Evolutionary conservation across 1,140 invertebrate genomes (phyloP).

Genomic region (Phthorimaea operculella): DNA sequence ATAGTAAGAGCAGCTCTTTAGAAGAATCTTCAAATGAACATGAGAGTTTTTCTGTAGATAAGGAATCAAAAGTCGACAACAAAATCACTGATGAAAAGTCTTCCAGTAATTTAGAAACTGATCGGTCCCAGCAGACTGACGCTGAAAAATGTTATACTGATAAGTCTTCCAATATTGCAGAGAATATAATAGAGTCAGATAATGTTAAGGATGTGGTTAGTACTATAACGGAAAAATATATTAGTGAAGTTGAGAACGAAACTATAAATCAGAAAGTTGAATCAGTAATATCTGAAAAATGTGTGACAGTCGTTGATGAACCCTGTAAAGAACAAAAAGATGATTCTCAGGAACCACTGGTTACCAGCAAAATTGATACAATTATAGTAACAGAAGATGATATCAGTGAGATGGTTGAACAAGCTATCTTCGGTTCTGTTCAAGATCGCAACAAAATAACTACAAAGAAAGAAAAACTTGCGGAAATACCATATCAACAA

Average conservation of each 20-base stretch:
- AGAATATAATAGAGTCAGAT: neutral
- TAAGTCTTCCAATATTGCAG: neutral
- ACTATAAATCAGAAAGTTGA: neutral
- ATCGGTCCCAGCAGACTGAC: neutral
- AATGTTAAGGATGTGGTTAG: neutral
- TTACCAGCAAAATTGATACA: too few species aligned
- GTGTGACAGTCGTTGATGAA: neutral
- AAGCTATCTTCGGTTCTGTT: slow-evolving; percentile 63
- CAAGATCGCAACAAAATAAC: slow-evolving; percentile 46
- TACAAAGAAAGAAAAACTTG: slow-evolving; percentile 19
- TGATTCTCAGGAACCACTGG: too few species aligned
- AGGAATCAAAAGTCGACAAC: slow-evolving; percentile 14
- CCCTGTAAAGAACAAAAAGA: too few species aligned
- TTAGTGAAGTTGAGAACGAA: neutral
- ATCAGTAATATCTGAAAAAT: neutral
- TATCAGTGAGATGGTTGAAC: slow-evolving; percentile 35
- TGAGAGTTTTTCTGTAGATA: slow-evolving; percentile 18
- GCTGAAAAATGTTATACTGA: neutral
- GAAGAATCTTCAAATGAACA: slow-evolving; percentile 24
- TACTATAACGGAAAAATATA: neutral
- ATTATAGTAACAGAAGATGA: slow-evolving; percentile 6
- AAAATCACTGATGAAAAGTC: slow-evolving; percentile 28
- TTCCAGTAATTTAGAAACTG: slow-evolving; percentile 16
- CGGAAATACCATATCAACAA: slow-evolving; percentile 38
- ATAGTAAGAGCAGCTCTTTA: slow-evolving; percentile 49